These are phyloP conservation scores for Ernsta delagoae DNA, from an alignment of 2,888 invertebrate genomes.

Conservation along the genomic window DNA sequence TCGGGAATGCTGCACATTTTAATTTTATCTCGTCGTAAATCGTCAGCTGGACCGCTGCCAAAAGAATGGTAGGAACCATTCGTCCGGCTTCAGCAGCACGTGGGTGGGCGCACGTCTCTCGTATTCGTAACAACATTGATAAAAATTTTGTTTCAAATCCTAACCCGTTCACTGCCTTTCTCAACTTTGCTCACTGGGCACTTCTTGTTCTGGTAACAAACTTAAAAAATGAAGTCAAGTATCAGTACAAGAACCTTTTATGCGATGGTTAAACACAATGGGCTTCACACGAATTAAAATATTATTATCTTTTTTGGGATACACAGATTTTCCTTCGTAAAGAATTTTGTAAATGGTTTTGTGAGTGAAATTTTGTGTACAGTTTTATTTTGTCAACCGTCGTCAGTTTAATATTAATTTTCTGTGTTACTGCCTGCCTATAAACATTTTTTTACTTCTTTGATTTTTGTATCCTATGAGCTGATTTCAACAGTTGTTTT, in stretches of 20 bases:
- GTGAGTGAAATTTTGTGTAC: background rate
- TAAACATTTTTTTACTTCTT: background rate
- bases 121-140: conserved; percentile 34
- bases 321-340: background rate
- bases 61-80: conserved; percentile 50
- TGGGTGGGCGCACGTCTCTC: conserved; percentile 45
- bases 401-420: background rate
- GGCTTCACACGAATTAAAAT: no score
- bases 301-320: background rate
- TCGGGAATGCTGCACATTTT: conserved; percentile 66
- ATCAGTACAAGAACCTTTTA: background rate
- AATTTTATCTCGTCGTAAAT: conserved; percentile 72
- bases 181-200: no score
- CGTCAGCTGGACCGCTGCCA: conserved; percentile 72
- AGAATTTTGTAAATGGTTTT: background rate
- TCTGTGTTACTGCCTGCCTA: background rate
- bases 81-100: conserved; percentile 44
- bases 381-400: background rate
- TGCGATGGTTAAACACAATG: background rate
- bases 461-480: background rate
- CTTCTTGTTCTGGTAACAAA: background rate
- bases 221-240: background rate
- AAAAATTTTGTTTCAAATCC: conserved; percentile 14
- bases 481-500: conserved; percentile 28
- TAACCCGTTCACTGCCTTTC: no score